These are phyloP conservation scores for Bufo bufo DNA, from an alignment of 2,113 vertebrate genomes.

Conservation along the genomic window DNA sequence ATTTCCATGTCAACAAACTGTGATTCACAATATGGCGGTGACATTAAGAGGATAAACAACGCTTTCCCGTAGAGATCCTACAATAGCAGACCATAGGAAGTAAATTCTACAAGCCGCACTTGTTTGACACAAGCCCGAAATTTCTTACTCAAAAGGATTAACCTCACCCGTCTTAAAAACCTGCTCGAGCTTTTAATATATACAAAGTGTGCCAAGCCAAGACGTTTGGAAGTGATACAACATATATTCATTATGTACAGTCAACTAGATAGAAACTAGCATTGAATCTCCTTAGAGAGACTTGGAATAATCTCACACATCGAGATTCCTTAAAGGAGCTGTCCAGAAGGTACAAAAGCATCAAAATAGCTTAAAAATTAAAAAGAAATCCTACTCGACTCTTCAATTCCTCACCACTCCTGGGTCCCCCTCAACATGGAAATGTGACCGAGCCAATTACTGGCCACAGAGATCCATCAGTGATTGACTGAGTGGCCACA, in stretches of 20 bases:
- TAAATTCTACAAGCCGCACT: not conserved
- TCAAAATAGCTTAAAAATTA: too few species aligned
- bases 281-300: too few species aligned
- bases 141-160: not conserved
- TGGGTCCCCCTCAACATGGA: too few species aligned
- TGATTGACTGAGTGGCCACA: too few species aligned
- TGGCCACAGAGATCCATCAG: too few species aligned
- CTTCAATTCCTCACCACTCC: too few species aligned
- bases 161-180: not conserved
- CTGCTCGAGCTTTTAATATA: not conserved
- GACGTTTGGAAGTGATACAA: not conserved
- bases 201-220: not conserved
- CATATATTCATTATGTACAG: not conserved
- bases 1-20: not conserved
- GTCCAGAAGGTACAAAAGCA: too few species aligned
- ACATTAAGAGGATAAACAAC: conserved; percentile 22
- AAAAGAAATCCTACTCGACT: too few species aligned
- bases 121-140: not conserved
- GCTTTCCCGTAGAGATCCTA: not conserved
- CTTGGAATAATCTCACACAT: too few species aligned
- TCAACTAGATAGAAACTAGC: not conserved
- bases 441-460: too few species aligned
- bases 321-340: too few species aligned
- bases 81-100: conserved; percentile 10
- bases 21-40: not conserved